A percentile compares a stretch with the other conserved stretches of the same genome.
Conservation (phyloP, 2,113 vertebrate genomes). For the Eulemur rufifrons region DNA sequence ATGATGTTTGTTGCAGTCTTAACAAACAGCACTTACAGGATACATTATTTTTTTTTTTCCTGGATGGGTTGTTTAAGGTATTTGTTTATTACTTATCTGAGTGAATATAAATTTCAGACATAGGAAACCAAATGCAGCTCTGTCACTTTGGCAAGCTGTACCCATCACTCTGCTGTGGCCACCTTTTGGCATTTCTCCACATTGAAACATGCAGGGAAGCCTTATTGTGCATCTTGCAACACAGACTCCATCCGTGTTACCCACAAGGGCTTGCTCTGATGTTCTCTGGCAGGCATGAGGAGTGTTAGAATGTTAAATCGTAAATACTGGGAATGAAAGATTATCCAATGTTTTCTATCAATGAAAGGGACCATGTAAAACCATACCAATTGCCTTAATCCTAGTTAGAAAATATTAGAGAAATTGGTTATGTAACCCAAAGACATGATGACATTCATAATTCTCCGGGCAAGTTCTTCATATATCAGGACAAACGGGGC, state of each 20-base stretch:
- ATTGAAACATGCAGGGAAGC: background rate
- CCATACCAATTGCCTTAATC: background rate
- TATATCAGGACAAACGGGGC: background rate
- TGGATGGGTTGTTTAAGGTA: background rate
- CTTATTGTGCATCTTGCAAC: background rate
- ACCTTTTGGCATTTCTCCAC: background rate
- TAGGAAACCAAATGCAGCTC: background rate
- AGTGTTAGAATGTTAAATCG: background rate
- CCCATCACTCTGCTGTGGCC: background rate
- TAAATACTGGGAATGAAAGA: conserved; percentile 5
- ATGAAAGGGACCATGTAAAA: background rate
- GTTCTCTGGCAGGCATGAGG: background rate
- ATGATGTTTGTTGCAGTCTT: background rate
- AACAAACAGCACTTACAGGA: background rate
- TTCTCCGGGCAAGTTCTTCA: background rate
- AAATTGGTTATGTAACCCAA: background rate
- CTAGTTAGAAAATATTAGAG: background rate
- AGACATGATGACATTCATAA: background rate
- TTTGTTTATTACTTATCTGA: background rate
- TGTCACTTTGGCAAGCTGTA: background rate
- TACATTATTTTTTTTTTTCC: background rate
- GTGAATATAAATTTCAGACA: background rate
- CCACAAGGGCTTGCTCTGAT: background rate
- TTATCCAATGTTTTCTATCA: background rate
- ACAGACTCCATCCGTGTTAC: background rate